Conservation (phyloP, 2,888 invertebrate genomes). For the Cosmorhoe ocellata region DNA sequence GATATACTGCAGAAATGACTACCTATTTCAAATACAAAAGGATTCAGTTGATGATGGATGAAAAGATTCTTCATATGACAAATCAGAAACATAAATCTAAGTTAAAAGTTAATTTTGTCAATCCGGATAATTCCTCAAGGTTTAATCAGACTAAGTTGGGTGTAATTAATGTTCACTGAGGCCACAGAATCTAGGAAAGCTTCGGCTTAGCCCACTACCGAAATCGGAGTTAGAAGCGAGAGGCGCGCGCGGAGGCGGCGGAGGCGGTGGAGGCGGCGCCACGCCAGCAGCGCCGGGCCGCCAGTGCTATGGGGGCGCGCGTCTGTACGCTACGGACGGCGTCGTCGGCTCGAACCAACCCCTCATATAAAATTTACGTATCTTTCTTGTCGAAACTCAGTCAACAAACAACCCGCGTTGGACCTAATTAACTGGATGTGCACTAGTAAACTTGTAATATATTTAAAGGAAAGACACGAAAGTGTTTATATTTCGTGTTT, state of each 20-base stretch:
- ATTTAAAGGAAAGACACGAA: conserved; percentile 48
- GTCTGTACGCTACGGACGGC: conserved; percentile 57
- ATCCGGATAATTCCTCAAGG: conserved; percentile 81
- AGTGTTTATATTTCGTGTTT: conserved; percentile 48
- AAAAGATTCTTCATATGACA: conserved; percentile 8
- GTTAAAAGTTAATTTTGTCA: conserved; percentile 83
- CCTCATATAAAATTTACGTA: conserved; percentile 63
- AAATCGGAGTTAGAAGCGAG: conserved; percentile 62
- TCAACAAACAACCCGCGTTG: conserved; percentile 50
- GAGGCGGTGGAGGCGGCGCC: conserved; percentile 22
- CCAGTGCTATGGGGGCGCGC: conserved; percentile 66
- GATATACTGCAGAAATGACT: too few relatives aligned
- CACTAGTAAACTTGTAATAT: conserved; percentile 42
- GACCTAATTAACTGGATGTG: conserved; percentile 48
- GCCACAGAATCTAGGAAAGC: conserved; percentile 80
- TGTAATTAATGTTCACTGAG: conserved; percentile 82
- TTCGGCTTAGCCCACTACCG: conserved; percentile 70
- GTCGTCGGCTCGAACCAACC: conserved; percentile 35
- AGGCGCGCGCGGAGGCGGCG: conserved; percentile 45
- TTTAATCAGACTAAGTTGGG: conserved; percentile 82
- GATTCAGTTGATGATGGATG: background rate
- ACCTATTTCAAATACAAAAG: too few relatives aligned
- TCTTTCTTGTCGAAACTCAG: conserved; percentile 62
- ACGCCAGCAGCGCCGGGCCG: conserved; percentile 32
- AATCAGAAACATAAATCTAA: conserved; percentile 70